phyloP scores from a whole-genome alignment of 2,797 vertebrate genomes.

The Phalloptychus januarius region DNA sequence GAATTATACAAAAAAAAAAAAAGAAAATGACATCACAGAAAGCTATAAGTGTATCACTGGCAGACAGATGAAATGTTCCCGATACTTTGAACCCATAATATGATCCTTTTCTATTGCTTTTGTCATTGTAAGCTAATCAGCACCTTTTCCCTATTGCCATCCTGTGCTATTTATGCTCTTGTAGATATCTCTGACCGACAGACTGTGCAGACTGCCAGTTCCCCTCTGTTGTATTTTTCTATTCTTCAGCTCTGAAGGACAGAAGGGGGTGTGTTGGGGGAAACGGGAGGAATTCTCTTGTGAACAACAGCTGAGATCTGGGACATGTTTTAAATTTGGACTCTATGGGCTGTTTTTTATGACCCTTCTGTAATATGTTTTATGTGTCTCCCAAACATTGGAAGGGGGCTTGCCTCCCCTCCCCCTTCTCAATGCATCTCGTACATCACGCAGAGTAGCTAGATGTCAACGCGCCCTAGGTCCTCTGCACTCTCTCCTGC shows the following conservation, averaged over 20 bases:
- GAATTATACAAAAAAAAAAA: neutral
- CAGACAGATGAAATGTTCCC: conserved; percentile 7
- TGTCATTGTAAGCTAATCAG: conserved; percentile 1
- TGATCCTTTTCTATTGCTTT: conserved; percentile 10
- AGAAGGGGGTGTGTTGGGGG: neutral
- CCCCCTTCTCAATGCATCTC: conserved; percentile 50
- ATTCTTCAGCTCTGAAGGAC: conserved; percentile 47
- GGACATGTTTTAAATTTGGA: conserved; percentile 79
- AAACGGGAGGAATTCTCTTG: conserved; percentile 38
- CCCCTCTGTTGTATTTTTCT: conserved; percentile 57
- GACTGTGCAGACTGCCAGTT: conserved; percentile 55
- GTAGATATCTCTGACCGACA: conserved; percentile 51
- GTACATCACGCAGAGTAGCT: conserved; percentile 63
- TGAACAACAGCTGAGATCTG: conserved; percentile 68
- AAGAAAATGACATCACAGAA: conserved; percentile 18
- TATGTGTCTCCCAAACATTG: conserved; percentile 65
- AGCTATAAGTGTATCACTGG: neutral
- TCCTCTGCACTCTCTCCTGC: conserved; percentile 50
- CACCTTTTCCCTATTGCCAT: conserved; percentile 5
- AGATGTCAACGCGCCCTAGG: conserved; percentile 57
- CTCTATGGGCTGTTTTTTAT: conserved; percentile 64
- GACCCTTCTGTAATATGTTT: conserved; percentile 69
- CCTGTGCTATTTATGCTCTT: conserved; percentile 15
- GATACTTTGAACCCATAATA: conserved; percentile 14
- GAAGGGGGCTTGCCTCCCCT: conserved; percentile 39